Percentiles rank a stretch among this genome's conserved stretches.
phyloP scores from a whole-genome alignment of 2,888 invertebrate species.

The Andrena praecox region DNA sequence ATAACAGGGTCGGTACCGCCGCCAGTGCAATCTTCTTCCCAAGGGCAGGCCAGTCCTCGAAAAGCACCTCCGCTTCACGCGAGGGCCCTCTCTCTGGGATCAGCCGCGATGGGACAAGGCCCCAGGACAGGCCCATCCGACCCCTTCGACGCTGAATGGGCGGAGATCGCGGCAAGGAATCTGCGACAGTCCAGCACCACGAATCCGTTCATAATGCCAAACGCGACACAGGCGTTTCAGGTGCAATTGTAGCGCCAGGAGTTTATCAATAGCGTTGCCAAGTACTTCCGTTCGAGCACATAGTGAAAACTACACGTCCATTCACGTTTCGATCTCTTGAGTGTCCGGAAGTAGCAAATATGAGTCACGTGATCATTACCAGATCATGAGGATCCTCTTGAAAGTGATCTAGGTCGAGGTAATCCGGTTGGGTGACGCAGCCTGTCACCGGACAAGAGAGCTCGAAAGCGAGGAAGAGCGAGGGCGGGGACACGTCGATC shows the following conservation, averaged over 20 bases:
- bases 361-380: slow-evolving; percentile 15
- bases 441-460: background rate
- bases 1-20: slow-evolving; percentile 88
- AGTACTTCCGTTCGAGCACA: slow-evolving; percentile 80
- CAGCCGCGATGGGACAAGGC: slow-evolving; percentile 81
- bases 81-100: slow-evolving; percentile 86
- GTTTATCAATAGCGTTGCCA: slow-evolving; percentile 78
- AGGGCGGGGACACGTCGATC: slow-evolving; percentile 20
- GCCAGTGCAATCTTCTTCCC: slow-evolving; percentile 79
- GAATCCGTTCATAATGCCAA: slow-evolving; percentile 87
- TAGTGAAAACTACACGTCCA: slow-evolving; percentile 70
- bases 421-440: slow-evolving; percentile 11
- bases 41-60: slow-evolving; percentile 81
- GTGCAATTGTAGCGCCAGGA: slow-evolving; percentile 87
- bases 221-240: slow-evolving; percentile 87
- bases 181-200: slow-evolving; percentile 86
- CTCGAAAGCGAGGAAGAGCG: slow-evolving; percentile 6
- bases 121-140: slow-evolving; percentile 85
- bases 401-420: background rate
- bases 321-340: slow-evolving; percentile 63
- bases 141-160: slow-evolving; percentile 95
- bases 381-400: background rate
- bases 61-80: slow-evolving; percentile 86
- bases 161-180: slow-evolving; percentile 87
- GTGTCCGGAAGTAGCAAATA: slow-evolving; percentile 69